Base-by-base conservation (phyloP, 2,888 invertebrate genomes). In the Acronicta alni region DNA sequence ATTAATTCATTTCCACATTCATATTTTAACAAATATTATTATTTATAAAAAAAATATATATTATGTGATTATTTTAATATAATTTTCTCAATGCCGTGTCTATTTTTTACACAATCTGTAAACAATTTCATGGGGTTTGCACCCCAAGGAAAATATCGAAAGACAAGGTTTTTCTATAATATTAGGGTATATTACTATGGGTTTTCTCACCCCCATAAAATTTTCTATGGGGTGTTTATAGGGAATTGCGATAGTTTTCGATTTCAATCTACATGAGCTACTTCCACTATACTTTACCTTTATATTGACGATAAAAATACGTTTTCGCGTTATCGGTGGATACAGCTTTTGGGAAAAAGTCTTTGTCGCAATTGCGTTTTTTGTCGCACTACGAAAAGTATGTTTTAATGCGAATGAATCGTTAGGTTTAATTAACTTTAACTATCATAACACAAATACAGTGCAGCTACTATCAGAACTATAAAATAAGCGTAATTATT, bases 151-250 rank as follows among this genome's bases (percentile, higher is more conserved):
- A 57, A 47, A 55, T 42, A 56, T 54, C 20, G 66, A 62, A 52
- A 55, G 47, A 54, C 47, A 51, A 15, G 58, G 58, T 67, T 72
- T 68, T 74, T 63, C 58, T 69, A 61, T 61, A 72, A 66, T 59
- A 75, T 66, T 48, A 59, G 53, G 44, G 61, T 76, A 62, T 60
- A 68, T 69, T 66, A 55, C 46, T 72, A 76, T 60, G 69, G 62
- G 62, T 63, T 72, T 63, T 45, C 57, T 46, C 54, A 39, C 67
- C 76, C 72, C 69, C 32, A 58, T 62, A 52, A 61, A 75, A 60
- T 57, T 57, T 26, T 46, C 26, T 32, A 60, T 57, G 42, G 67
- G 58, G 63, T 72, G 73, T 72, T 63, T 57, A 69, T 64, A 2
- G 69, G 58, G 51, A 56, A 67, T 76, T 57, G 58, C 55, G 54